phyloP scores from a whole-genome alignment of 2,797 vertebrate species.

The Gymnodraco acuticeps region DNA sequence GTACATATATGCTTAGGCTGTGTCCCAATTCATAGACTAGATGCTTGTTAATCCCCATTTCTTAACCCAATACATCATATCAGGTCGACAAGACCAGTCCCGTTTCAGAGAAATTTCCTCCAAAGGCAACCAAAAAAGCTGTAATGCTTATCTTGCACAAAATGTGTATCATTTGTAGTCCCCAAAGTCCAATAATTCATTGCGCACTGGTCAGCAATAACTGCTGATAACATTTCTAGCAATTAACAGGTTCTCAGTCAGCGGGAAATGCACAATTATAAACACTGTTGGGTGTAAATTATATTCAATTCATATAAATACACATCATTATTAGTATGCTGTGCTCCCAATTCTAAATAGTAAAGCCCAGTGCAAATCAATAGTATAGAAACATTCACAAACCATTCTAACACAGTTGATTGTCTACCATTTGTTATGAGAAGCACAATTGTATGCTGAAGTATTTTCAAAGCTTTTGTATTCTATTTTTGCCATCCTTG shows the following conservation, averaged over 20 bases:
- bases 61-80: constrained; percentile 8
- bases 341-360: too few relatives aligned
- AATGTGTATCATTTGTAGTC: not conserved
- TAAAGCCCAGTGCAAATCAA: too few relatives aligned
- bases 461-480: not conserved
- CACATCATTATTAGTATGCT: too few relatives aligned
- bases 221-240: not conserved
- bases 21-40: constrained; percentile 29
- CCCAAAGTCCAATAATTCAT: not conserved
- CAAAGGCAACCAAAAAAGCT: constrained; percentile 3
- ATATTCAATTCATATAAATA: too few relatives aligned
- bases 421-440: not conserved
- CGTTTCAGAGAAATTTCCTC: constrained; percentile 16
- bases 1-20: not conserved
- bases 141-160: constrained; percentile 11
- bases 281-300: not conserved
- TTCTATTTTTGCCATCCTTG: not conserved
- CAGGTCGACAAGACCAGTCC: not conserved
- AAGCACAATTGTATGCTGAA: not conserved
- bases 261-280: not conserved
- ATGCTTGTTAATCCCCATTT: constrained; percentile 13
- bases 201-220: not conserved
- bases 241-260: not conserved
- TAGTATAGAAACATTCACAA: not conserved
- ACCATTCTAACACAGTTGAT: not conserved